These are phyloP conservation scores for Limanda limanda DNA, from an alignment of 2,113 vertebrate species.

Conservation along the genomic window DNA sequence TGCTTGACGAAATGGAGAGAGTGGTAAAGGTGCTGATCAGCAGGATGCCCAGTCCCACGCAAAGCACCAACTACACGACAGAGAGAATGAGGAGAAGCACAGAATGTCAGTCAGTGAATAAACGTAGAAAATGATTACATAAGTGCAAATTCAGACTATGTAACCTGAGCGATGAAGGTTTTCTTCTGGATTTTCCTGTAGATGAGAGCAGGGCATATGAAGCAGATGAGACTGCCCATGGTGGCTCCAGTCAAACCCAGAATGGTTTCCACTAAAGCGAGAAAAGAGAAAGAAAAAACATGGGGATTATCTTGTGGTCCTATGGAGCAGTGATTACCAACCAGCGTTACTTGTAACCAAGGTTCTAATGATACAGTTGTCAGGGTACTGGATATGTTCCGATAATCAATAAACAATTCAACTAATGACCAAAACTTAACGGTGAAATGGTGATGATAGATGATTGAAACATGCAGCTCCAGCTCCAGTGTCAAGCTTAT, in stretches of 20 bases:
- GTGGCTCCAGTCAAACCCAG: conserved; percentile 96
- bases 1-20: conserved; percentile 83
- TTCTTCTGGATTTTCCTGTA: conserved; percentile 95
- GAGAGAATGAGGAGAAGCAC: neutral
- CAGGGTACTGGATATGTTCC: too few species aligned
- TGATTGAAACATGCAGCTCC: too few species aligned
- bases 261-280: conserved; percentile 92
- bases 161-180: conserved; percentile 90
- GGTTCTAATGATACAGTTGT: neutral
- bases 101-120: conserved; percentile 1
- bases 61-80: conserved; percentile 88
- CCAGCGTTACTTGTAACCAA: neutral
- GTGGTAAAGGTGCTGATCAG: conserved; percentile 95
- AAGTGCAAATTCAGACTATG: conserved; percentile 4
- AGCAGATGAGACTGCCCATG: conserved; percentile 99
- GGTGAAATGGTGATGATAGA: neutral
- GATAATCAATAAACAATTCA: neutral
- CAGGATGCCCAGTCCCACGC: conserved; percentile 93
- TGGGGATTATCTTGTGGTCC: neutral
- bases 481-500: too few species aligned
- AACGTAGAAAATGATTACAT: neutral
- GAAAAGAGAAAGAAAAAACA: conserved; percentile 37
- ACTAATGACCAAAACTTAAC: neutral
- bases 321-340: neutral
- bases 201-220: conserved; percentile 97